These are phyloP conservation scores for Choreutis nemorana DNA, from an alignment of 2,888 invertebrate genomes.

Conservation along the genomic window DNA sequence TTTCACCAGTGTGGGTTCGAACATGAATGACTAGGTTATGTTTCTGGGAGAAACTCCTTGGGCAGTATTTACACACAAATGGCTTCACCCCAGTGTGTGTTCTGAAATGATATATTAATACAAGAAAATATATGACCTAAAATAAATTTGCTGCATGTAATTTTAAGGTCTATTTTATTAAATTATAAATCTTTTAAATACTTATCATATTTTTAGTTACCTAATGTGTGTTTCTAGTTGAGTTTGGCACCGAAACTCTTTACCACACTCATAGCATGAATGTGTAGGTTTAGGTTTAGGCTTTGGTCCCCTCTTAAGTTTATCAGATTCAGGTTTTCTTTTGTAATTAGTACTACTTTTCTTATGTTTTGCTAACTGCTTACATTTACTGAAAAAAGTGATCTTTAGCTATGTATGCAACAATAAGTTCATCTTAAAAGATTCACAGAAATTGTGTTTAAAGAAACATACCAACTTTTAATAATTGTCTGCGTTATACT, in stretches of 20 bases:
- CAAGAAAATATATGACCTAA: too few relatives aligned
- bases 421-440: conserved; percentile 18
- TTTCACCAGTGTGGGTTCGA: conserved; percentile 66
- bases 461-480: conserved; percentile 36
- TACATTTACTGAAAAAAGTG: conserved; percentile 38
- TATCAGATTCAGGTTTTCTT: conserved; percentile 63
- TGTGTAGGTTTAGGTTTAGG: conserved; percentile 66
- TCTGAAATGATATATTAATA: conserved; percentile 24
- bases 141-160: too few relatives aligned
- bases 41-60: conserved; percentile 67
- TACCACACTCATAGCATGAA: conserved; percentile 66
- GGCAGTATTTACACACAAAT: conserved; percentile 63
- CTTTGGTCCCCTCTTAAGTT: conserved; percentile 68
- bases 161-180: neutral
- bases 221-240: conserved; percentile 69
- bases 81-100: conserved; percentile 70
- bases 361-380: conserved; percentile 23
- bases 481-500: conserved; percentile 39
- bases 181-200: conserved; percentile 1
- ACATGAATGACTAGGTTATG: conserved; percentile 69
- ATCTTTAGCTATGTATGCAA: neutral
- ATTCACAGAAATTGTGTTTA: neutral
- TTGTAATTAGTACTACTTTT: conserved; percentile 52
- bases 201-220: conserved; percentile 18
- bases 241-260: conserved; percentile 68